Percentiles rank a stretch among this genome's conserved stretches.
These are phyloP conservation scores for Furnarius figulus DNA, from an alignment of 2,113 vertebrate genomes.

Conservation along the genomic window DNA sequence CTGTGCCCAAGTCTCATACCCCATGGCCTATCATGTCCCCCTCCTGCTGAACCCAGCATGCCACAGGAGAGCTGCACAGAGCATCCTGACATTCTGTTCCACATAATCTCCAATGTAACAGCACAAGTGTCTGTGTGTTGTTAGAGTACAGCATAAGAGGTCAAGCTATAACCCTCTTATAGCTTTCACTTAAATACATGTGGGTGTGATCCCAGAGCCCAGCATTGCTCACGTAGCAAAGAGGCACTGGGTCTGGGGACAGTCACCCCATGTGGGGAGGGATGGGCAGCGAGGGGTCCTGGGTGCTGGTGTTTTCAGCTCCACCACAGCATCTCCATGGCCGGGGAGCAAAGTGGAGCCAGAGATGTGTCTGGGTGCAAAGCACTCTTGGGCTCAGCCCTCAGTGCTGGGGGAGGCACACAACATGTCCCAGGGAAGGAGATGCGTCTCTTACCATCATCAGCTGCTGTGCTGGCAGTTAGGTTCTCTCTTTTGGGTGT, in stretches of 20 bases:
- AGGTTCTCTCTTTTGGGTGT: neutral
- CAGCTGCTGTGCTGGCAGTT: neutral
- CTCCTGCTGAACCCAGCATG: neutral
- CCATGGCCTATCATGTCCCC: neutral
- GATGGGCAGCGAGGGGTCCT: neutral
- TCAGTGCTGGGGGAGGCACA: fast-evolving
- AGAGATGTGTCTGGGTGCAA: neutral
- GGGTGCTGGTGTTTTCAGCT: neutral
- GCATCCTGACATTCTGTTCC: neutral
- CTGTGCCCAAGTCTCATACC: neutral
- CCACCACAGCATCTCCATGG: fast-evolving
- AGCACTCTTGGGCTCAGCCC: neutral
- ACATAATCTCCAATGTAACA: neutral
- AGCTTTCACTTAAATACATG: neutral
- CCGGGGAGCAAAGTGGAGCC: neutral
- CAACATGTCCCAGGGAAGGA: neutral
- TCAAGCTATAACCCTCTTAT: neutral
- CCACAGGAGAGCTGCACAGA: neutral
- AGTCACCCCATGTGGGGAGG: neutral
- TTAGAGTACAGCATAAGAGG: neutral
- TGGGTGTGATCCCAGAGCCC: fast-evolving
- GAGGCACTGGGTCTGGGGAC: neutral
- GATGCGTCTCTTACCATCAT: neutral
- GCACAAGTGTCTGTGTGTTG: neutral
- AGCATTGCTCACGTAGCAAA: fast-evolving